phyloP scores from a whole-genome alignment of 2,888 invertebrate species.

The Theodoxus fluviatilis region DNA sequence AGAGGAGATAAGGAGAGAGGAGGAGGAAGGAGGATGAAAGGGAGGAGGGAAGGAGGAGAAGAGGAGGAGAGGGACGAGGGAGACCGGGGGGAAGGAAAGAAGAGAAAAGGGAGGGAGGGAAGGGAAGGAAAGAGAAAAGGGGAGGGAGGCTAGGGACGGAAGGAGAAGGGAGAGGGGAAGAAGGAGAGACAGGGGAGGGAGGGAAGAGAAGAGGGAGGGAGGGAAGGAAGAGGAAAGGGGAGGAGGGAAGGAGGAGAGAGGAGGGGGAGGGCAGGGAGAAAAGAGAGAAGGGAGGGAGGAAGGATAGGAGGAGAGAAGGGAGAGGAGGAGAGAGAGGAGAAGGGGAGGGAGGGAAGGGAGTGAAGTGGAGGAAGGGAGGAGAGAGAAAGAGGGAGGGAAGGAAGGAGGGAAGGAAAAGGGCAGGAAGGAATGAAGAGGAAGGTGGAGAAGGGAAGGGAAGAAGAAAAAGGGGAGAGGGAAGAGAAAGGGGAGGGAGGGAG shows the following conservation, averaged over 20 bases:
- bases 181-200: not conserved
- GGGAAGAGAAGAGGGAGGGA: not conserved
- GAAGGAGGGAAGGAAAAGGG: not conserved
- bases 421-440: not conserved
- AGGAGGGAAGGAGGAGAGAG: not conserved
- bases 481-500: not conserved
- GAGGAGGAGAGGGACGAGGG: not conserved
- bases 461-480: not conserved
- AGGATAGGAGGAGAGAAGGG: not conserved
- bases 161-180: not conserved
- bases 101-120: not conserved
- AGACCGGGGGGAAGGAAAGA: not conserved
- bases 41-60: not conserved
- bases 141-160: not conserved
- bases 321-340: not conserved
- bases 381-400: not conserved
- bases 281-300: too few relatives aligned
- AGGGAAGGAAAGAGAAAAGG: not conserved
- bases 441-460: not conserved
- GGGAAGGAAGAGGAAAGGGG: not conserved
- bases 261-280: not conserved
- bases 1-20: not conserved
- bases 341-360: not conserved
- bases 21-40: not conserved
- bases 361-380: not conserved